A percentile compares a stretch with the other conserved stretches of the same genome.
phyloP scores from a whole-genome alignment of 2,113 vertebrate genomes.

The Sula dactylatra region DNA sequence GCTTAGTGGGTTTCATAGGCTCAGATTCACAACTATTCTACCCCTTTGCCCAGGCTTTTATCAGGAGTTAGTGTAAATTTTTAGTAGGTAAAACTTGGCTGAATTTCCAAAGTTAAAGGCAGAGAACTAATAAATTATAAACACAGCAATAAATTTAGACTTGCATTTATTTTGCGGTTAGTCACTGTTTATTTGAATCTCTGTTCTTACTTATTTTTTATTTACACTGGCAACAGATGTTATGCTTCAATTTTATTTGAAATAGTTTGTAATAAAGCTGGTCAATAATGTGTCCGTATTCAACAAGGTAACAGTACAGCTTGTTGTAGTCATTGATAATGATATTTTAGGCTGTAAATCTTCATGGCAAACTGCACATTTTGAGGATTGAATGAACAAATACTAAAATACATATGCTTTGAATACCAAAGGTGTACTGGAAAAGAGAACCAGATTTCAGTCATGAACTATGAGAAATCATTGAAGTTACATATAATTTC shows the following conservation, averaged over 20 bases:
- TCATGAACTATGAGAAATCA: not conserved
- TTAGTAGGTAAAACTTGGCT: not conserved
- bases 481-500: not conserved
- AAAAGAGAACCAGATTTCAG: not conserved
- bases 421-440: not conserved
- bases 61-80: not conserved
- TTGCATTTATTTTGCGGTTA: not conserved
- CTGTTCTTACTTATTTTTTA: not conserved
- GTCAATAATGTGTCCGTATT: not conserved
- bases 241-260: not conserved
- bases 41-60: not conserved
- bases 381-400: not conserved
- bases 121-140: not conserved
- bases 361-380: not conserved
- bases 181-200: not conserved
- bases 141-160: not conserved
- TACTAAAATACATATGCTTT: not conserved
- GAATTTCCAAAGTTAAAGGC: not conserved
- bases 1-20: not conserved
- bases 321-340: not conserved
- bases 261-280: not conserved
- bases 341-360: not conserved
- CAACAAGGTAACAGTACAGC: not conserved
- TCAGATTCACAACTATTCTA: not conserved
- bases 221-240: not conserved